Base-by-base conservation (phyloP, 2,888 invertebrate species). In the Eudemis profundana region DNA sequence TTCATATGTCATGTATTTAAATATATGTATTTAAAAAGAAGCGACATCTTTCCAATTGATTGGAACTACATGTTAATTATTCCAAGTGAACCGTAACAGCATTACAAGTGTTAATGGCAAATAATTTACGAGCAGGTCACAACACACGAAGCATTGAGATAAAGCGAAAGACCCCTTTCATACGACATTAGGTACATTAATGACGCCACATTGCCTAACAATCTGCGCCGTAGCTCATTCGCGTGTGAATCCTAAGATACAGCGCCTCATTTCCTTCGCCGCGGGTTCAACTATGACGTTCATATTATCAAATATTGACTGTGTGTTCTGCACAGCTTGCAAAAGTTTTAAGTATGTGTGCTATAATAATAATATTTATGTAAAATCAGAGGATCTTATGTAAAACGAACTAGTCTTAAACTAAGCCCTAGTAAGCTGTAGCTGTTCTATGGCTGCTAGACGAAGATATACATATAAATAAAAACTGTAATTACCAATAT, bases 191-290 rank as follows among this genome's bases (percentile, higher is more conserved):
- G 87, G 74, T 88, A 82, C 91, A 88, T 92, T 92, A 92, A 89
- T 90, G 81, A 89, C 90, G 87, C 84, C 89, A 90, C 92, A 90
- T 92, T 90, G 90, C 89, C 85, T 83, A 83, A 89, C 91, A 91
- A 92, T 92, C 92, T 91, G 92, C 83, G 82, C 84, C 72, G 77
- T 76, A 74, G 83, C 77, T 81, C 90, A 85, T 73, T 88, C 85
- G 89, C 85, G 90, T 91, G 91, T 92, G 90, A 92, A 91, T 92
- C 92, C 91, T 91, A 85, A 91, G 92, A 92, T 92, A 92, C 90
- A 90, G 89, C 74, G 84, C 83, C 87, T 90, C 89, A 90, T 91
- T 90, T 90, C 90, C 90, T 84, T 78, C 72, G 74, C 70, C 79
- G 73, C 79, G 81, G 78, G 81, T 84, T 84, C 76, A 77, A 67